Base-by-base conservation (phyloP, 2,113 vertebrate genomes). In the Pseudopodoces humilis region DNA sequence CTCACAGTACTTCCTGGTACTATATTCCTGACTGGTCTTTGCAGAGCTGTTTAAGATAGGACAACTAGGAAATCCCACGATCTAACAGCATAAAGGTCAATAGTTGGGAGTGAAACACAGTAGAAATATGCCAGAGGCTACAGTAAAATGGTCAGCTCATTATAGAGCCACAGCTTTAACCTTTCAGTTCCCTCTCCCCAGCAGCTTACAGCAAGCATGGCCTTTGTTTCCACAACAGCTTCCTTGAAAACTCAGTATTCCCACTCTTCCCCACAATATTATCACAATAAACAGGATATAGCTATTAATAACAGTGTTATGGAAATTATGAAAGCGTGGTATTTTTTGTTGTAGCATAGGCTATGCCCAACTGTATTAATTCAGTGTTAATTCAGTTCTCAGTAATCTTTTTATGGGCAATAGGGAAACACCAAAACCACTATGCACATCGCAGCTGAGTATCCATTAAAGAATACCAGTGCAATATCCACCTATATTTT, bases 1-100 rank as follows among this genome's bases (percentile, higher is more conserved):
- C 83, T 86, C 28, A 27, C 28, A 35, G 15, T 55, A 56, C 27
- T 86, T 89, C 47, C 25, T 70, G 15, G 13, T 65, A 55, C n/a
- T 64, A 49, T 71, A 72, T 16, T 70, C 67, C 50, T 67, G 41
- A 31, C 27, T 50, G 16, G n/a, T 68, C 33, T 91, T 91, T 53
- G 28, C 44, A 52, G 68, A 33, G 25, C 10, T 78, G 31, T 60
- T 92, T 65, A 88, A 88, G 23, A 86, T 9, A 67, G 60, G 15
- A 71, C 1, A 3, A 5, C 24, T 7, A 80, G 47, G 80, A 94
- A 93, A 94, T 86, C 83, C 72, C 91, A 83, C 1, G 13, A 59
- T 86, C 76, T 68, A 58, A 68, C 13, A 81, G 56, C n/a, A 37
- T 33, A 82, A 86, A 90, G 91, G 88, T 92, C 91, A 97, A 86